Evolutionary conservation across 2,888 invertebrate species (phyloP), one percentile per base, ranked within the genome.

Genomic region (Watsonalla cultraria): DNA sequence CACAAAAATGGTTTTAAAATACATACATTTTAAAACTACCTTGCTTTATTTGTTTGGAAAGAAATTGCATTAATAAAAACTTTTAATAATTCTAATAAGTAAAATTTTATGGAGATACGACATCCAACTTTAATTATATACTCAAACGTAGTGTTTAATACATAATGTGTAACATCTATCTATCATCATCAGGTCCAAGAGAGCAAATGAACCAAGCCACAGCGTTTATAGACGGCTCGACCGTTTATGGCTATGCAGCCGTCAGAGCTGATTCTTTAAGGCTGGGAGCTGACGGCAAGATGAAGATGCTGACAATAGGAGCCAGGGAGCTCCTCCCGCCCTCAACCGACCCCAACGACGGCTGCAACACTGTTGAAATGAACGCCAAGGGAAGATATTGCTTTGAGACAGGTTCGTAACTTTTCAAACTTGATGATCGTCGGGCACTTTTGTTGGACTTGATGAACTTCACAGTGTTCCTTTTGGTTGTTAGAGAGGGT

Each of bases 121-220:
- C 24, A 24, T 4, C 4, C 24, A 24, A 24, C 2, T 24, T 24
- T 24, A 24, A 24, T 24, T 24, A 1, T 4, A 24, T 24, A 24
- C 24, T 24, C 24, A 24, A 24, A 1, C 24, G n/a, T n/a, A 24
- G 2, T 24, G 4, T 4, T 24, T 24, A 24, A 24, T 24, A 24
- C 24, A 24, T 24, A 24, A 24, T 24, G 24, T 24, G 4, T 24
- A 24, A 24, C 24, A 24, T 24, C 24, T 24, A 24, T 24, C 24
- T 24, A 24, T 24, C 2, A 24, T 24, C 6, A 33, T 6, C 70
- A 93, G 93, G 96, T 11, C 94, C 95, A 0, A 91, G 97, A 6
- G 94, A 98, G 71, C 98, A 97, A 72, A 77, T 97, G 54, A 96
- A 96, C 84, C 97, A 97, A 86, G 96, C 95, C 0, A 94, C 96